Percentiles rank a stretch among this genome's conserved stretches.
phyloP scores from a whole-genome alignment of 1,140 invertebrate genomes.

The Calephelis virginiensis region DNA sequence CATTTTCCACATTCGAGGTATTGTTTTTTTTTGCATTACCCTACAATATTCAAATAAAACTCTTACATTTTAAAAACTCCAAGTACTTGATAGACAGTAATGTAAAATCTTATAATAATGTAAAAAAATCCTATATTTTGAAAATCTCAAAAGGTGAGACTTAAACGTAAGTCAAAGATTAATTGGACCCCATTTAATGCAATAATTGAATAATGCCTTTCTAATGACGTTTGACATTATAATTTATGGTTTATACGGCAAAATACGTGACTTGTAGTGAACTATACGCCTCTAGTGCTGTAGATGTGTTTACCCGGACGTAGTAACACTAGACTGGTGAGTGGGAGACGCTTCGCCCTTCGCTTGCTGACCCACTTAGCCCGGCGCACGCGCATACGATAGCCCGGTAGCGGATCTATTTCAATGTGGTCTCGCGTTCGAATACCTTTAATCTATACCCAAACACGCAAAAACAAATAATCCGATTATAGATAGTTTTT shows the following conservation, averaged over 20 bases:
- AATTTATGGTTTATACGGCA: background rate
- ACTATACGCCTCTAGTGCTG: conserved; percentile 4
- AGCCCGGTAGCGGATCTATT: conserved; percentile 40
- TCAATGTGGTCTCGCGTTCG: conserved; percentile 34
- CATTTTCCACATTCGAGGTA: no score
- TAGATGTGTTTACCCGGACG: conserved; percentile 33
- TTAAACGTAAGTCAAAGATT: background rate
- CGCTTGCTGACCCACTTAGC: conserved; percentile 59
- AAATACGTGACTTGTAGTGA: conserved; percentile 11
- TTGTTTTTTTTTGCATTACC: no score
- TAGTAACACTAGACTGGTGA: conserved; percentile 30
- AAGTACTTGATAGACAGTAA: no score
- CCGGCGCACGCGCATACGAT: conserved; percentile 36
- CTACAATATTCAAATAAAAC: no score
- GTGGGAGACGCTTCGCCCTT: conserved; percentile 63
- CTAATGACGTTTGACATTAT: conserved; percentile 6
- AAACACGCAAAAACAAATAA: no score
- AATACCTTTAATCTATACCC: conserved; percentile 5
- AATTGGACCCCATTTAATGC: background rate
- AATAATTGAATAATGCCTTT: conserved; percentile 4
- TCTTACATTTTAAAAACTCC: no score
- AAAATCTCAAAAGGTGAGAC: no score
- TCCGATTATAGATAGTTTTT: no score
- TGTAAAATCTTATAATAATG: no score
- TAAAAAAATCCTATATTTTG: no score